These are phyloP conservation scores for Mythimna pallens DNA, from an alignment of 2,888 invertebrate species.

Conservation along the genomic window DNA sequence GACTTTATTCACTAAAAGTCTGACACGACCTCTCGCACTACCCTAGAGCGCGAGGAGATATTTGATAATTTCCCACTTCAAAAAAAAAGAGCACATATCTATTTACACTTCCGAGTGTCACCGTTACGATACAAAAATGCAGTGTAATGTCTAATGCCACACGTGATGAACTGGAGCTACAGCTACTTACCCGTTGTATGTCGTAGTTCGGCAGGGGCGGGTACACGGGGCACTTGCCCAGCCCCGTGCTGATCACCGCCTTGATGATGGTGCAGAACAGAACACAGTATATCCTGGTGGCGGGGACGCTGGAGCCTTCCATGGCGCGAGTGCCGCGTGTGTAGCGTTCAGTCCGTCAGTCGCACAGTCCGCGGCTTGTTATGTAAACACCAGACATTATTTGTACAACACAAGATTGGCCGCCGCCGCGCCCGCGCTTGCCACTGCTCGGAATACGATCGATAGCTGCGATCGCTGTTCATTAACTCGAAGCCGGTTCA, in stretches of 20 bases:
- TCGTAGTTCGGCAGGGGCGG: constrained; percentile 92
- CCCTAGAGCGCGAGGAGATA: no score
- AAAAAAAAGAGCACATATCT: constrained; percentile 10
- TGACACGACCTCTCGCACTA: no score
- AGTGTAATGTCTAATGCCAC: constrained; percentile 41
- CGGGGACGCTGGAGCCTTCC: constrained; percentile 81
- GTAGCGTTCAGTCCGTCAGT: constrained; percentile 32
- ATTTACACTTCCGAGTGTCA: constrained; percentile 12
- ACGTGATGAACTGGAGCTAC: constrained; percentile 11
- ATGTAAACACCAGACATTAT: constrained; percentile 72
- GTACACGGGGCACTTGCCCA: constrained; percentile 93
- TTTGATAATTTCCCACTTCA: no score
- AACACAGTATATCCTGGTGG: constrained; percentile 71
- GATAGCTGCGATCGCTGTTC: constrained; percentile 39
- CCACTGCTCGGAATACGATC: constrained; percentile 54
- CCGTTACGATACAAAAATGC: constrained; percentile 29
- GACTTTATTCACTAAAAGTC: no score
- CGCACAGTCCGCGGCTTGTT: constrained; percentile 55
- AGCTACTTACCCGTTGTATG: constrained; percentile 91
- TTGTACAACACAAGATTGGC: constrained; percentile 65
- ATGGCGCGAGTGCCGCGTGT: constrained; percentile 68
- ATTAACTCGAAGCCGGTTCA: constrained; percentile 13
- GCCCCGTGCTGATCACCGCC: constrained; percentile 85
- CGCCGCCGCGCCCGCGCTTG: constrained; percentile 49
- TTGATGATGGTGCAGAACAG: constrained; percentile 73